Percentiles rank a stretch among this genome's conserved stretches.
Conservation (phyloP, 2,888 invertebrate genomes). For the Drosophila testacea region DNA sequence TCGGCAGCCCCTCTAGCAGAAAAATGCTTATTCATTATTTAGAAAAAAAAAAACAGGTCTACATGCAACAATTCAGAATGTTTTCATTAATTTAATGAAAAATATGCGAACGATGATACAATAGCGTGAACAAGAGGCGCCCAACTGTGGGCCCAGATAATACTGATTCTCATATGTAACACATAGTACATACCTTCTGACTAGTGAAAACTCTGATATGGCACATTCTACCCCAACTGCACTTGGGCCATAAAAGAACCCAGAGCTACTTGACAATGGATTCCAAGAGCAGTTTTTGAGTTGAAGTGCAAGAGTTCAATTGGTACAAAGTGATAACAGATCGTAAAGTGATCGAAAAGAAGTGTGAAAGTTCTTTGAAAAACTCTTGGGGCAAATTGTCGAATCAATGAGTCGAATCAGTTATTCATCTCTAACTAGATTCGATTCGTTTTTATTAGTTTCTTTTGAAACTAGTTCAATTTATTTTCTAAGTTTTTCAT, state of each 20-base stretch:
- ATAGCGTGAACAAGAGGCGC: conserved; percentile 23
- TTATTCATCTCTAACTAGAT: background rate
- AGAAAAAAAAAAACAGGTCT: conserved; percentile 7
- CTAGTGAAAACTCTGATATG: conserved; percentile 37
- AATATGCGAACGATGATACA: conserved; percentile 20
- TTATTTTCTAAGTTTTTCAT: background rate
- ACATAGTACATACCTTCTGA: background rate
- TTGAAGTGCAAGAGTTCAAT: conserved; percentile 75
- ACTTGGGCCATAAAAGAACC: conserved; percentile 1
- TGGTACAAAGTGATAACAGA: conserved; percentile 56
- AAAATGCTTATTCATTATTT: conserved; percentile 40
- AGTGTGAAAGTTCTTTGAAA: conserved; percentile 5
- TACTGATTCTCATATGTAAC: background rate
- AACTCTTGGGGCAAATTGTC: background rate
- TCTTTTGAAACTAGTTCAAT: background rate
- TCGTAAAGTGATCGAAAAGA: conserved; percentile 5
- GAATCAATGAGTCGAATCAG: background rate
- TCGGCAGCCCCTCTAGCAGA: conserved; percentile 14
- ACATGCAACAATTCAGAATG: conserved; percentile 37
- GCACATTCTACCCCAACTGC: conserved; percentile 23
- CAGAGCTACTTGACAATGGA: conserved; percentile 5
- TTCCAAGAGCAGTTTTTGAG: conserved; percentile 44
- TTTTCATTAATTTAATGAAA: conserved; percentile 57
- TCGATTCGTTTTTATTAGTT: background rate
- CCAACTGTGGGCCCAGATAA: conserved; percentile 20